phyloP scores from a whole-genome alignment of 2,113 vertebrate species.

The Chamaetylas fuelleborni region DNA sequence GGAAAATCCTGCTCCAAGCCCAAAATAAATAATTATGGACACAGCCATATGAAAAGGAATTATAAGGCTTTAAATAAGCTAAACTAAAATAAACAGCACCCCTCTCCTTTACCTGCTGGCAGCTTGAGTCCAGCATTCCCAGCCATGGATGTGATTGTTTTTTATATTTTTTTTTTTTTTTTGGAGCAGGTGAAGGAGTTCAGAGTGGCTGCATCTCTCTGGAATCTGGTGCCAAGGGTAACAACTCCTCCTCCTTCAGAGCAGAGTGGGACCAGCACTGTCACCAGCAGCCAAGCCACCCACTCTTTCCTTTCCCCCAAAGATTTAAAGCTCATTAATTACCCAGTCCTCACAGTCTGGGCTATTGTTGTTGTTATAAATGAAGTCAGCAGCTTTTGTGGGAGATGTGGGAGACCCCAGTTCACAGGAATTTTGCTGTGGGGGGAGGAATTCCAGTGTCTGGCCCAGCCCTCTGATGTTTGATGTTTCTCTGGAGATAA shows the following conservation, averaged over 20 bases:
- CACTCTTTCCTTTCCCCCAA: not conserved
- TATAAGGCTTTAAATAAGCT: not conserved
- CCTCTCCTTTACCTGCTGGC: not conserved
- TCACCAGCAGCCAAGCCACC: not conserved
- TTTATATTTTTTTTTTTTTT: too few species aligned
- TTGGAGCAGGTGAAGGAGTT: not conserved
- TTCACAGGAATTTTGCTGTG: not conserved
- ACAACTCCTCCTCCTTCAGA: not conserved
- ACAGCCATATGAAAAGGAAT: not conserved
- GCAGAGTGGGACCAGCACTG: not conserved
- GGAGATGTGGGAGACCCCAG: not conserved
- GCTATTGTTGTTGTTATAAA: not conserved
- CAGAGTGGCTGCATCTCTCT: not conserved
- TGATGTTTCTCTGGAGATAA: not conserved
- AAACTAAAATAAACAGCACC: not conserved
- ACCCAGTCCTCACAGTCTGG: not conserved
- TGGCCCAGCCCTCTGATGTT: not conserved
- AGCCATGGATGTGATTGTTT: not conserved
- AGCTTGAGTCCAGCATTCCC: not conserved
- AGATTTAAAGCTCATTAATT: not conserved
- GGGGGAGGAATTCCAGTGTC: not conserved
- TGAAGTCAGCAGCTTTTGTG: slow-evolving; percentile 20
- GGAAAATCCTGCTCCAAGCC: slow-evolving; percentile 27
- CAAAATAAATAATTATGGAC: slow-evolving; percentile 5
- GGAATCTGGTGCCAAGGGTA: not conserved